Percentiles rank a stretch among this genome's conserved stretches.
Evolutionary conservation across 1,140 invertebrate genomes (phyloP).

Genomic region (Manduca sexta): DNA sequence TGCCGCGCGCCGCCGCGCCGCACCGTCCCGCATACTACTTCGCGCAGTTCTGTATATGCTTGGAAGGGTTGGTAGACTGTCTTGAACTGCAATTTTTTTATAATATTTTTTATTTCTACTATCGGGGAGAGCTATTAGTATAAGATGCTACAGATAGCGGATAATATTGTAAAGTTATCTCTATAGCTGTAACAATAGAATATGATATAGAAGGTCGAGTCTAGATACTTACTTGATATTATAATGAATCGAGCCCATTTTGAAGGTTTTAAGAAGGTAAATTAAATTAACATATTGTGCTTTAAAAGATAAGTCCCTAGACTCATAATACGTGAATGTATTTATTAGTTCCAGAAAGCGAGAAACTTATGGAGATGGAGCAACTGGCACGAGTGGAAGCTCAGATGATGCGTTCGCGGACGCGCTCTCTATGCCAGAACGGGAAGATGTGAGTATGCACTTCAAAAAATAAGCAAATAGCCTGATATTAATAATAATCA

Average conservation of each 20-base stretch:
- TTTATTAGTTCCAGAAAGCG: constrained; percentile 61
- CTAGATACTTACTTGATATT: too few species aligned
- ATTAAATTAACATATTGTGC: too few species aligned
- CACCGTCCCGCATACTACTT: constrained; percentile 71
- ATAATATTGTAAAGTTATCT: too few species aligned
- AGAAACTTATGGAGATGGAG: constrained; percentile 73
- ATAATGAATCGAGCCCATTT: too few species aligned
- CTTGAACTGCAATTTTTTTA: background rate
- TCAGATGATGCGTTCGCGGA: constrained; percentile 71
- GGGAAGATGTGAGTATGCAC: constrained; percentile 65
- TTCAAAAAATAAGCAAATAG: background rate
- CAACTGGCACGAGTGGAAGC: constrained; percentile 71
- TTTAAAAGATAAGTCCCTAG: too few species aligned
- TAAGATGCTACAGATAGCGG: too few species aligned
- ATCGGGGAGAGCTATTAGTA: too few species aligned
- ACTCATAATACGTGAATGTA: background rate
- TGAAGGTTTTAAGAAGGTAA: too few species aligned
- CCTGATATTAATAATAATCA: too few species aligned
- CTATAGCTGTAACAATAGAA: too few species aligned
- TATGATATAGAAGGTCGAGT: too few species aligned
- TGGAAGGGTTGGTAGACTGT: constrained; percentile 48
- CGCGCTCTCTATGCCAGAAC: constrained; percentile 71
- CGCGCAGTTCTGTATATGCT: constrained; percentile 73
- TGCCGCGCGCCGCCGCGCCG: constrained; percentile 48
- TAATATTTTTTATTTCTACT: too few species aligned